Conservation (phyloP, 2,888 invertebrate species). For the Heliconius aoede region DNA sequence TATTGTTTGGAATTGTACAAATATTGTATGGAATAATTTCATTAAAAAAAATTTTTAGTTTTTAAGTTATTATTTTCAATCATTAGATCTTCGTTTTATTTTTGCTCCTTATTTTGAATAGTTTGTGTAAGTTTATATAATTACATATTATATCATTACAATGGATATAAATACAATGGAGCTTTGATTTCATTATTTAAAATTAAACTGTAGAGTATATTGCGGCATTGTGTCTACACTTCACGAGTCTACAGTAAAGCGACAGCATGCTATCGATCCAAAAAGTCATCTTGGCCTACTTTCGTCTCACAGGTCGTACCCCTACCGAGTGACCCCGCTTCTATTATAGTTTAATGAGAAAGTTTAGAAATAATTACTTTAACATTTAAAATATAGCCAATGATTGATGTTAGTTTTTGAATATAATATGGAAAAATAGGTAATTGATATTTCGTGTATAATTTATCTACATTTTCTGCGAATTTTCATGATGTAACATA, state of each 20-base stretch:
- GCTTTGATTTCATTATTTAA: background rate
- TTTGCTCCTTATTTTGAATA: no score
- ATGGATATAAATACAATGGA: background rate
- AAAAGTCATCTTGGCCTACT: constrained; percentile 59
- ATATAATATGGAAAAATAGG: no score
- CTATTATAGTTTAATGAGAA: constrained; percentile 4
- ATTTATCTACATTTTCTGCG: no score
- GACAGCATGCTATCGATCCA: constrained; percentile 60
- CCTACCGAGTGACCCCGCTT: background rate
- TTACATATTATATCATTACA: no score
- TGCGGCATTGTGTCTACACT: background rate
- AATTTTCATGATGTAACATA: no score
- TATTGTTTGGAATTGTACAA: no score
- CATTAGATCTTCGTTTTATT: no score
- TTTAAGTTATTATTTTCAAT: no score
- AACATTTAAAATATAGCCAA: background rate
- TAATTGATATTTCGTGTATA: no score
- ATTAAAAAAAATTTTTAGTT: no score
- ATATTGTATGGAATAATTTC: no score
- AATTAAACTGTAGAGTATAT: background rate
- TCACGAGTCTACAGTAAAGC: background rate
- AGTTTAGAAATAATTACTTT: background rate
- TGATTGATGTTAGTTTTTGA: background rate
- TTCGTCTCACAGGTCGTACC: constrained; percentile 37
- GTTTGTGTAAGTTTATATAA: no score